A percentile compares a stretch with the other conserved stretches of the same genome.
These are phyloP conservation scores for Paramuricea clavata DNA, from an alignment of 92 coral and sea anemone species.

Conservation along the genomic window DNA sequence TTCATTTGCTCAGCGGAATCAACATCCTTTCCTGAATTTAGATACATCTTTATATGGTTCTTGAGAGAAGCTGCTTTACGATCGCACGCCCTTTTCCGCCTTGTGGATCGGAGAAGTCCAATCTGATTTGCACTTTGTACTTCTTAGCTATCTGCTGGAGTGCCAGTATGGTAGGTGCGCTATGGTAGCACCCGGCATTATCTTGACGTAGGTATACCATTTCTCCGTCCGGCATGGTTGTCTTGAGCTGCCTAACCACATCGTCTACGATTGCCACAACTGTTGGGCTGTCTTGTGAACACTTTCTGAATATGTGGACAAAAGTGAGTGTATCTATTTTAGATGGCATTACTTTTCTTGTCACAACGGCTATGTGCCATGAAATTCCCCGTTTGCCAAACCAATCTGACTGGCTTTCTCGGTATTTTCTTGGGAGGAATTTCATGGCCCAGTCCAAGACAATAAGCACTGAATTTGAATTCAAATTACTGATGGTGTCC, in stretches of 20 bases:
- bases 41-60: not conserved
- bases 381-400: slow-evolving; percentile 42
- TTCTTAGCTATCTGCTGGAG: slow-evolving; percentile 43
- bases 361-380: slow-evolving; percentile 48
- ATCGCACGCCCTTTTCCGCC: slow-evolving; percentile 35
- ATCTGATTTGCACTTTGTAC: slow-evolving; percentile 23
- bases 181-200: slow-evolving; percentile 58
- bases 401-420: slow-evolving; percentile 46
- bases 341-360: not conserved
- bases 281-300: slow-evolving; percentile 66
- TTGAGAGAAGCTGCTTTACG: slow-evolving; percentile 13
- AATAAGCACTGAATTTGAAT: not conserved
- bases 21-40: slow-evolving; percentile 11
- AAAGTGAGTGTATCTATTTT: slow-evolving; percentile 52
- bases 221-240: slow-evolving; percentile 18
- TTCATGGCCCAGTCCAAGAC: slow-evolving; percentile 45
- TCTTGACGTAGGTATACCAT: slow-evolving; percentile 44
- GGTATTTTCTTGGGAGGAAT: slow-evolving; percentile 33
- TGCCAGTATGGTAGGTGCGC: slow-evolving; percentile 54
- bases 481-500: not conserved
- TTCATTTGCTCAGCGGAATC: slow-evolving; percentile 11
- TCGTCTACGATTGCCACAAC: slow-evolving; percentile 71
- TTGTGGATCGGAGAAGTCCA: slow-evolving; percentile 3
- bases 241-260: slow-evolving; percentile 59
- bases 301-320: slow-evolving; percentile 66